These are phyloP conservation scores for Tetropium fuscum DNA, from an alignment of 2,888 invertebrate genomes.

Conservation along the genomic window DNA sequence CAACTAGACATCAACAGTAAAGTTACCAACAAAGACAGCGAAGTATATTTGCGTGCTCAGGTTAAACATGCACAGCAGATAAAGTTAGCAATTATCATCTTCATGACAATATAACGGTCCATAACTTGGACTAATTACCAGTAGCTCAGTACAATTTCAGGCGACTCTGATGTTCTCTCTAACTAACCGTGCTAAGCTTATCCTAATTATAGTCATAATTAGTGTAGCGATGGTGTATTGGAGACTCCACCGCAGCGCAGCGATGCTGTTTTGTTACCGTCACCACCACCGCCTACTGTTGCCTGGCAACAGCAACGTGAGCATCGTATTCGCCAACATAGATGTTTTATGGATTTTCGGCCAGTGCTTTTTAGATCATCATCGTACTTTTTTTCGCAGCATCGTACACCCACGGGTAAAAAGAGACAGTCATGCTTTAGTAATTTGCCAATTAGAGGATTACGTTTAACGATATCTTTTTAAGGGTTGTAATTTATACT, in stretches of 20 bases:
- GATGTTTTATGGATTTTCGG: slow-evolving; percentile 61
- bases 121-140: slow-evolving; percentile 63
- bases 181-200: slow-evolving; percentile 65
- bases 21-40: slow-evolving; percentile 5
- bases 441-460: slow-evolving; percentile 33
- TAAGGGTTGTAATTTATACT: slow-evolving; percentile 8
- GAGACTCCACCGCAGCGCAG: slow-evolving; percentile 38
- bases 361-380: slow-evolving; percentile 44
- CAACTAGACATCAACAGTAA: neutral
- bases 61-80: slow-evolving; percentile 56
- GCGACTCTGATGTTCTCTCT: slow-evolving; percentile 48
- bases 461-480: slow-evolving; percentile 15
- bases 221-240: slow-evolving; percentile 54
- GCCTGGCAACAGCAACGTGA: slow-evolving; percentile 51
- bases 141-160: slow-evolving; percentile 59
- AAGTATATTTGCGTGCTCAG: slow-evolving; percentile 34
- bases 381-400: slow-evolving; percentile 29
- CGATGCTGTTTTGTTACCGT: slow-evolving; percentile 60
- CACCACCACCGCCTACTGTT: slow-evolving; percentile 50
- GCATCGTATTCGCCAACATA: slow-evolving; percentile 49
- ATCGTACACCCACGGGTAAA: slow-evolving; percentile 12
- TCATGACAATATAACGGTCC: slow-evolving; percentile 63
- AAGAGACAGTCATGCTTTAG: slow-evolving; percentile 22
- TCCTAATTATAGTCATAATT: slow-evolving; percentile 66
- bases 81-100: slow-evolving; percentile 63